Conservation (phyloP, 2,888 invertebrate genomes). For the Ectemnius lituratus region DNA sequence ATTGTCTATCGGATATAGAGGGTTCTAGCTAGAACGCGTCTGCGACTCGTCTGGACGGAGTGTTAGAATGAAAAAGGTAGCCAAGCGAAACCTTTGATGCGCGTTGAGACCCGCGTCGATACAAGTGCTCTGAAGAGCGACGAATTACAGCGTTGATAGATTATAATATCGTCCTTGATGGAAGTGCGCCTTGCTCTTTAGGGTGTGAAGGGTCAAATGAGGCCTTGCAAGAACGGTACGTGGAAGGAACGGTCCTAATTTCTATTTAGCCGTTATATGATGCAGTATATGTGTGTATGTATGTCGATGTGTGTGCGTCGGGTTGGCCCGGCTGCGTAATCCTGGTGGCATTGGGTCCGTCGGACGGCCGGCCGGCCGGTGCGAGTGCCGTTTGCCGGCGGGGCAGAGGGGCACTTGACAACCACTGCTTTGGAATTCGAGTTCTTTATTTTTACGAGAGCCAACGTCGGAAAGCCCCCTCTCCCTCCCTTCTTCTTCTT, state of each 20-base stretch:
- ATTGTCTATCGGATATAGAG: too few species aligned
- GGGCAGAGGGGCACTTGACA: constrained; percentile 60
- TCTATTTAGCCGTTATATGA: not conserved
- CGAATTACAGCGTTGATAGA: not conserved
- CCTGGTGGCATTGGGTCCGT: constrained; percentile 42
- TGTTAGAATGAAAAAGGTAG: too few species aligned
- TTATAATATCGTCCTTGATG: not conserved
- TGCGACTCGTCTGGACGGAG: too few species aligned
- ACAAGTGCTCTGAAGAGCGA: too few species aligned
- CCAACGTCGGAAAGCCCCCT: constrained; percentile 64
- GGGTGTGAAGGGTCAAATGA: not conserved
- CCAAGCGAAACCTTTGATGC: too few species aligned
- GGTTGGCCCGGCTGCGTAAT: constrained; percentile 28
- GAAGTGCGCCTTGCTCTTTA: not conserved
- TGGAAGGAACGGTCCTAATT: not conserved
- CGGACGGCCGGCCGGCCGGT: too few species aligned
- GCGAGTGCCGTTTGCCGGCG: constrained; percentile 5
- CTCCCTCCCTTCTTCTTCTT: constrained; percentile 30
- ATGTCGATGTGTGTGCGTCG: not conserved
- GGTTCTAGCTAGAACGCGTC: too few species aligned
- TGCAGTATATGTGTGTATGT: not conserved
- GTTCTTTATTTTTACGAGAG: constrained; percentile 73
- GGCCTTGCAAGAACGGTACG: not conserved
- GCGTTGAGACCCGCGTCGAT: too few species aligned
- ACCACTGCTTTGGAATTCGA: constrained; percentile 74